These are phyloP conservation scores for Oncorhynchus tshawytscha DNA, from an alignment of 2,113 vertebrate genomes.

Conservation along the genomic window DNA sequence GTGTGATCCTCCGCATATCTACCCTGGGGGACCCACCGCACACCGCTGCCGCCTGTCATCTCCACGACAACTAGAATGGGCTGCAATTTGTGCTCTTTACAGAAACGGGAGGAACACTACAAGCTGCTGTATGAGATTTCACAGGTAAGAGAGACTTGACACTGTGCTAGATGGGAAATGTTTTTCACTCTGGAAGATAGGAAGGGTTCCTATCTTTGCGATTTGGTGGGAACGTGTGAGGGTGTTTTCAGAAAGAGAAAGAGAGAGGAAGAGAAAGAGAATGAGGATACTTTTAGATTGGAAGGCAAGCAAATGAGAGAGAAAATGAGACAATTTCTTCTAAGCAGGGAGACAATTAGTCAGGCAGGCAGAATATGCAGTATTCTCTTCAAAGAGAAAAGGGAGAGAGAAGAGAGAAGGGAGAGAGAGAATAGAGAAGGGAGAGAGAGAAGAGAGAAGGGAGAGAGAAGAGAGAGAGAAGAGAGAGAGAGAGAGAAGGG, in stretches of 20 bases:
- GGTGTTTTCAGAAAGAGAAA: not conserved
- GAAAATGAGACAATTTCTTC: no score
- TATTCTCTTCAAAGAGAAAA: not conserved
- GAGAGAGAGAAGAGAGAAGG: not conserved
- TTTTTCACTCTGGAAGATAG: no score
- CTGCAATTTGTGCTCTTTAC: conserved; percentile 98
- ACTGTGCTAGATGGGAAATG: no score
- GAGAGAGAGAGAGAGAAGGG: not conserved
- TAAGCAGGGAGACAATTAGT: no score
- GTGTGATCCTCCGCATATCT: conserved; percentile 76
- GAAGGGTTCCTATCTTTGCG: not conserved
- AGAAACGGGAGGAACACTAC: conserved; percentile 98
- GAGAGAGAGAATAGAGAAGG: not conserved
- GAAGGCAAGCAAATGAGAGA: no score
- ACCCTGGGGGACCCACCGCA: conserved; percentile 73
- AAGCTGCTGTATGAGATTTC: conserved; percentile 98
- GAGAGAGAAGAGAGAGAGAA: not conserved
- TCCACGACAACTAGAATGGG: conserved; percentile 90
- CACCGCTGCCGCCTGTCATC: conserved; percentile 69
- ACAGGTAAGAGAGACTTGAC: conserved; percentile 82
- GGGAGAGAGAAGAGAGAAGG: not conserved
- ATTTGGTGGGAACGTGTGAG: not conserved
- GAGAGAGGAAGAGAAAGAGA: not conserved
- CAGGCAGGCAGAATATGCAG: no score
- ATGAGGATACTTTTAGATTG: no score